Percentiles rank a stretch among this genome's conserved stretches.
Conservation (phyloP, 2,888 invertebrate species). For the Eristalis arbustorum region DNA sequence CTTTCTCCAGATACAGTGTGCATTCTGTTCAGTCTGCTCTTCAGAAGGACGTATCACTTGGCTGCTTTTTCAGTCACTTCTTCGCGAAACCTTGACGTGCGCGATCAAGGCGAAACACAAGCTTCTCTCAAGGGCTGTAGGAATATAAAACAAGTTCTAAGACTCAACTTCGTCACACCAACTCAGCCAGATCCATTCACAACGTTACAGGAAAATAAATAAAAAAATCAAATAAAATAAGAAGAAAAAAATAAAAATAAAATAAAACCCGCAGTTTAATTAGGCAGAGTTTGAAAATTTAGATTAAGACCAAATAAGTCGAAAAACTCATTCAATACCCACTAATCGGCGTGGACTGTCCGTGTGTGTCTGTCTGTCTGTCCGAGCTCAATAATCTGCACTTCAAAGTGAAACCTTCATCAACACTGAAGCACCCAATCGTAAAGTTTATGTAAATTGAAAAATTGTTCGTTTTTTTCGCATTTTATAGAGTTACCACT, state of each 20-base stretch:
- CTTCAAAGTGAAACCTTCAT: neutral
- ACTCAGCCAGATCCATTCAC: too few species aligned
- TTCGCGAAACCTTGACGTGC: too few species aligned
- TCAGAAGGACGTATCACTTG: too few species aligned
- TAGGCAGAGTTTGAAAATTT: neutral
- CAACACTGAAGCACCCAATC: neutral
- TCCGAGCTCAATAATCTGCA: neutral
- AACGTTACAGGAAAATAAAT: neutral
- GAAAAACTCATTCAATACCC: neutral
- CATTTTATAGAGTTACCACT: neutral
- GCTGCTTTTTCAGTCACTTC: too few species aligned
- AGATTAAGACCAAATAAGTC: slow-evolving; percentile 1
- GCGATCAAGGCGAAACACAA: too few species aligned
- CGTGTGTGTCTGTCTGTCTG: neutral
- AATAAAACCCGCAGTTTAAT: neutral
- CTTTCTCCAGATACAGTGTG: too few species aligned
- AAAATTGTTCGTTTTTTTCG: neutral
- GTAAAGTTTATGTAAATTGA: neutral
- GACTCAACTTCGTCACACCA: too few species aligned
- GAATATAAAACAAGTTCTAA: too few species aligned
- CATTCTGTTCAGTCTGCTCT: too few species aligned
- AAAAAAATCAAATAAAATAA: neutral
- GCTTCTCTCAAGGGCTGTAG: too few species aligned
- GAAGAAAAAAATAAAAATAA: neutral
- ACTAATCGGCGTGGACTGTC: neutral